phyloP scores from a whole-genome alignment of 2,888 invertebrate species.

The Portevinia maculata region DNA sequence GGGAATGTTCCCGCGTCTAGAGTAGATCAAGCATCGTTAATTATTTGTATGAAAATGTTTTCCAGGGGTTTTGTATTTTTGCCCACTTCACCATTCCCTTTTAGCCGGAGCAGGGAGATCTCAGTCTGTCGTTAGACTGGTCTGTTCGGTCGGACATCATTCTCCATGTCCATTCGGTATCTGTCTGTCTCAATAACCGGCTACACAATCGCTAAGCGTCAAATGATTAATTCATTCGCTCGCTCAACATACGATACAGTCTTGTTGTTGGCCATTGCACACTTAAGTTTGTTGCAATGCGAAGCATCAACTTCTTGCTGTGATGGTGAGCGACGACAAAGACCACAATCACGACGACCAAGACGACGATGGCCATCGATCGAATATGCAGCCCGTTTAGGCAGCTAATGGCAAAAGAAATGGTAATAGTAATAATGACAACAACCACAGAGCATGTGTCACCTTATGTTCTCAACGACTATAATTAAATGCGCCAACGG shows the following conservation, averaged over 20 bases:
- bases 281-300: constrained; percentile 36
- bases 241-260: constrained; percentile 58
- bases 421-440: constrained; percentile 72
- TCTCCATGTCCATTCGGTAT: constrained; percentile 46
- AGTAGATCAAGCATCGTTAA: constrained; percentile 63
- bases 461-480: constrained; percentile 68
- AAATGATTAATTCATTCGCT: constrained; percentile 70
- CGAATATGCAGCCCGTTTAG: constrained; percentile 54
- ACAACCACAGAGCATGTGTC: constrained; percentile 73
- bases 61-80: constrained; percentile 3
- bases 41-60: constrained; percentile 59
- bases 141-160: constrained; percentile 49
- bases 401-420: constrained; percentile 66
- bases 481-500: constrained; percentile 69
- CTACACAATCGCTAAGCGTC: constrained; percentile 68
- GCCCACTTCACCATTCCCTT: background rate
- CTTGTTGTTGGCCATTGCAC: constrained; percentile 33
- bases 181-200: constrained; percentile 64
- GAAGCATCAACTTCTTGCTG: constrained; percentile 16
- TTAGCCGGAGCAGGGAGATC: background rate
- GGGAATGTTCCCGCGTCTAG: constrained; percentile 63
- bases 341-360: constrained; percentile 33
- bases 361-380: constrained; percentile 24
- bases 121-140: constrained; percentile 14
- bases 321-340: constrained; percentile 20